Percentiles rank a stretch among this genome's conserved stretches.
Evolutionary conservation across 2,888 invertebrate species (phyloP).

Genomic region (Campoletis raptor): DNA sequence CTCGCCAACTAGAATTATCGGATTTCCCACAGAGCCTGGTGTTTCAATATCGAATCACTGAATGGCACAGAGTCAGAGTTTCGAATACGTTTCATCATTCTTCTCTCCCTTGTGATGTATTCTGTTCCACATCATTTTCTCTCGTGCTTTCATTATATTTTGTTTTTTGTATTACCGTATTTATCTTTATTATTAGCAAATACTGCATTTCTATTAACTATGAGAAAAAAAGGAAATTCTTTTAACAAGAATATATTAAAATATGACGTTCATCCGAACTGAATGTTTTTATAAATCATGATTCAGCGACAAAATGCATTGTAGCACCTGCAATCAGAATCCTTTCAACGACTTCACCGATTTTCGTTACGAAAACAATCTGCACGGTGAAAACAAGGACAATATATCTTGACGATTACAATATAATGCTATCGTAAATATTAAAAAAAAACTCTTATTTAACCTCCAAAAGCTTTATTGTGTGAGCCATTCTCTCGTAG

Average conservation of each 20-base stretch:
- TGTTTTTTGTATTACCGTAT: not conserved
- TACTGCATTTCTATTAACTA: not conserved
- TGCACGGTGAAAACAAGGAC: not conserved
- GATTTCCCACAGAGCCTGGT: constrained; percentile 44
- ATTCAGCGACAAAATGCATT: not conserved
- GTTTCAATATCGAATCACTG: constrained; percentile 56
- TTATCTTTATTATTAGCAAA: not conserved
- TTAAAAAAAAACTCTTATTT: no score
- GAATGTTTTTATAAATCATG: not conserved
- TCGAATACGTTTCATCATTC: constrained; percentile 1
- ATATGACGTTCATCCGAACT: not conserved
- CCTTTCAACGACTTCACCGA: not conserved
- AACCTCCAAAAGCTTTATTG: not conserved
- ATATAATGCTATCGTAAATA: no score
- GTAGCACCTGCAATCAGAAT: not conserved
- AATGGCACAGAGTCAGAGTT: constrained; percentile 14
- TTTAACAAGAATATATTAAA: not conserved
- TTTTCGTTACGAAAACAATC: not conserved
- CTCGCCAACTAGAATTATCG: constrained; percentile 53
- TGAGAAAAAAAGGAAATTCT: not conserved
- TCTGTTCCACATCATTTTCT: constrained; percentile 11
- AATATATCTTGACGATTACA: no score
- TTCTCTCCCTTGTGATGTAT: not conserved
- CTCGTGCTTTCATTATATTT: not conserved
- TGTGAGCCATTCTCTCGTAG: not conserved